Base-by-base conservation (phyloP, 2,797 vertebrate genomes). In the Gobionotothen gibberifrons region DNA sequence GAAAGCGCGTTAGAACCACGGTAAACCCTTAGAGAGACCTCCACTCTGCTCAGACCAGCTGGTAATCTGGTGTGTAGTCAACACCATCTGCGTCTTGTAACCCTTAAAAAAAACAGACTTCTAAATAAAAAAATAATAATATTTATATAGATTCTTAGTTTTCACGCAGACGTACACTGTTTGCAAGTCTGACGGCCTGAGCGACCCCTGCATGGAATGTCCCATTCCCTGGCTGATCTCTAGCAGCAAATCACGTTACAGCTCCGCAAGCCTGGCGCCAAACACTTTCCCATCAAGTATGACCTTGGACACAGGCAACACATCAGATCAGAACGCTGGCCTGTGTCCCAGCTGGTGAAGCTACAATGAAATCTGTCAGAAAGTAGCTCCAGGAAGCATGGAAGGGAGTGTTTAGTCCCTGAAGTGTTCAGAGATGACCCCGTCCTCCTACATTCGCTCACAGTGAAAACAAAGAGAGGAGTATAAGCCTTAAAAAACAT, bases 191-290 rank as follows among this genome's bases (percentile, higher is more conserved):
- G 75, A 74, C 39, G 58, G 75, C 76, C 80, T 66, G 60, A 26
- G 26, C 4, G 92, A 94, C 94, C 95, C 95, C 94, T 81, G n/a
- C 51, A 3, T 98, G 96, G 97, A 98, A 99, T 98, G 97, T 98
- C 96, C 89, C 93, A 93, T 95, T 95, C 91, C 32, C 87, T 95
- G 95, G 95, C 96, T 96, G 73, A 66, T 84, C 79, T 78, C 80
- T 79, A 87, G 88, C 89, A 89, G 87, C 81, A 69, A 76, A 79
- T 81, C 49, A 62, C 73, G 52, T 76, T 49, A 77, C 57, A 86
- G 78, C 68, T 85, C 75, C 51, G 51, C 64, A 79, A 76, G 39
- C 51, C 56, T 0, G 15, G 57, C 48, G 76, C 65, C 72, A 49
- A 81, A 76, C 51, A 42, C 78, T 67, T 59, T 47, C 36, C 54